Conservation (phyloP, 2,888 invertebrate genomes). For the Lysandra bellargus region DNA sequence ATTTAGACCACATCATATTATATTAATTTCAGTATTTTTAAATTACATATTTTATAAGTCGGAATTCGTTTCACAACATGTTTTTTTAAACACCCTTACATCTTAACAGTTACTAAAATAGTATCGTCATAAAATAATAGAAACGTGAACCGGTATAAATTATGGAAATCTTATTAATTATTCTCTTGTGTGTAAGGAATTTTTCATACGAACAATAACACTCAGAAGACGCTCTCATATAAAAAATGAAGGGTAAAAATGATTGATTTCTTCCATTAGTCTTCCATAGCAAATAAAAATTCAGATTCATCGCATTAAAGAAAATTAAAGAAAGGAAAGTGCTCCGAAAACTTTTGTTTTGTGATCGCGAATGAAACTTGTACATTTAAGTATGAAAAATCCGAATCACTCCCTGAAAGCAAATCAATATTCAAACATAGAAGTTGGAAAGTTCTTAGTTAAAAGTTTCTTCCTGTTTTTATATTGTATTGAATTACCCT, state of each 20-base stretch:
- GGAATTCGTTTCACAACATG: not conserved
- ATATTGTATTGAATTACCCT: slow-evolving; percentile 40
- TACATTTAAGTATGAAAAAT: slow-evolving; percentile 73
- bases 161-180: not conserved
- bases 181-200: not conserved
- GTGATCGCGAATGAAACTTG: slow-evolving; percentile 70
- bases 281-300: slow-evolving; percentile 50
- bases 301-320: slow-evolving; percentile 63
- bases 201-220: not conserved
- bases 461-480: slow-evolving; percentile 53
- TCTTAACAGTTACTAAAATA: not conserved
- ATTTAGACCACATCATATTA: too few relatives aligned
- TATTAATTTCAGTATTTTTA: too few relatives aligned
- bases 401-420: slow-evolving; percentile 67
- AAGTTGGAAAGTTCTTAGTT: slow-evolving; percentile 55
- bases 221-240: not conserved
- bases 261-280: slow-evolving; percentile 28
- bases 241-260: slow-evolving; percentile 5
- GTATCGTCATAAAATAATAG: not conserved
- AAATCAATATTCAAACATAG: slow-evolving; percentile 72
- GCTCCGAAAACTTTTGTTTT: slow-evolving; percentile 68
- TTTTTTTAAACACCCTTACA: not conserved
- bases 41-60: too few relatives aligned
- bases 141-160: not conserved
- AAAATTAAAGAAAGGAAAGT: slow-evolving; percentile 60